A percentile compares a stretch with the other conserved stretches of the same genome.
Conservation (phyloP, 2,113 vertebrate species). For the Nyctereutes procyonoides region DNA sequence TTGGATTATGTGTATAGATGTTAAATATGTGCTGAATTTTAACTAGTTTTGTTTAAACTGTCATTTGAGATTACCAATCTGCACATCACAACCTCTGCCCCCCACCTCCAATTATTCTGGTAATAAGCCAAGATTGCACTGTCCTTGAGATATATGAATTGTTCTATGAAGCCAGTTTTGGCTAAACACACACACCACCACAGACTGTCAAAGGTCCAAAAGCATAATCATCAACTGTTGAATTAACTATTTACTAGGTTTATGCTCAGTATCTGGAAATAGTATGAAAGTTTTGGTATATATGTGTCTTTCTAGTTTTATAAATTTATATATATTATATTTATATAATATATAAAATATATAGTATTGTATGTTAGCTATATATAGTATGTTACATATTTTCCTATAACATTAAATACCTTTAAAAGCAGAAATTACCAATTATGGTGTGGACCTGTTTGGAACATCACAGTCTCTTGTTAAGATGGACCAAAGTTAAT, state of each 20-base stretch:
- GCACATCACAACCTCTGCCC: too few relatives aligned
- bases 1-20: background rate
- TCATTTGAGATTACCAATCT: conserved; percentile 46
- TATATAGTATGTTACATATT: background rate
- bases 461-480: background rate
- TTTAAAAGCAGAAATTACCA: background rate
- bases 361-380: background rate
- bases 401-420: background rate
- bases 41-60: background rate
- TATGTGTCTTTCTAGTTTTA: background rate
- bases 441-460: background rate
- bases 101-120: background rate
- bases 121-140: background rate
- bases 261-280: background rate
- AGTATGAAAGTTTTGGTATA: conserved; percentile 7
- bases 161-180: conserved; percentile 13
- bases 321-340: background rate
- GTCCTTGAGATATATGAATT: background rate
- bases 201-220: background rate
- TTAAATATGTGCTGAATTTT: conserved; percentile 21
- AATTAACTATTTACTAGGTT: conserved; percentile 4
- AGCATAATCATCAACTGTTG: background rate
- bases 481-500: conserved; percentile 27
- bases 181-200: background rate
- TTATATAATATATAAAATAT: background rate